A percentile compares a stretch with the other conserved stretches of the same genome.
Conservation (phyloP, 2,113 vertebrate species). For the Pipra filicauda region DNA sequence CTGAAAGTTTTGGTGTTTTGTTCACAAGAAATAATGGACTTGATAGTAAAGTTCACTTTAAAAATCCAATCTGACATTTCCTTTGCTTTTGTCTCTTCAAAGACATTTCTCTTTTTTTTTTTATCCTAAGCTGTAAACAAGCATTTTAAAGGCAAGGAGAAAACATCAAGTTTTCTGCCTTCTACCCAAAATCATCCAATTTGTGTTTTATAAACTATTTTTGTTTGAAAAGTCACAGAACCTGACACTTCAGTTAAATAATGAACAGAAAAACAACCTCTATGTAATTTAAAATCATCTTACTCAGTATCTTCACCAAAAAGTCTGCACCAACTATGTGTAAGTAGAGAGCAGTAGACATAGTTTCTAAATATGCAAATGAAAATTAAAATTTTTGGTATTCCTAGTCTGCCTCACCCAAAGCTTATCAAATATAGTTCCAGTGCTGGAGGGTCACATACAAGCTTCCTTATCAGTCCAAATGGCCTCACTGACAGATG, state of each 20-base stretch:
- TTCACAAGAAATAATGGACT: slow-evolving; percentile 54
- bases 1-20: slow-evolving; percentile 52
- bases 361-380: not conserved
- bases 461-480: not conserved
- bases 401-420: not conserved
- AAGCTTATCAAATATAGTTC: not conserved
- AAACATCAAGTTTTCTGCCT: slow-evolving; percentile 29
- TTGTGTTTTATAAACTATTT: slow-evolving; percentile 63
- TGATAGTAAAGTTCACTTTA: slow-evolving; percentile 67
- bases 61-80: slow-evolving; percentile 64
- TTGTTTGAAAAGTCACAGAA: slow-evolving; percentile 53
- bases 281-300: not conserved
- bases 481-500: not conserved
- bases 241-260: slow-evolving; percentile 53
- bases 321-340: not conserved
- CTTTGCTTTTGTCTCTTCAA: slow-evolving; percentile 65
- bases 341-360: not conserved
- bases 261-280: slow-evolving; percentile 32
- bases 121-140: slow-evolving; percentile 55
- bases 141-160: slow-evolving; percentile 57
- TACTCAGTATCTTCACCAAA: not conserved
- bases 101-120: slow-evolving; percentile 40
- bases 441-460: not conserved
- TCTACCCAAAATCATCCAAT: slow-evolving; percentile 36
- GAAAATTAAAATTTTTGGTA: not conserved